Evolutionary conservation across 2,888 invertebrate genomes (phyloP), one percentile per base, ranked within the genome.

Genomic region (Latrodectus elegans): DNA sequence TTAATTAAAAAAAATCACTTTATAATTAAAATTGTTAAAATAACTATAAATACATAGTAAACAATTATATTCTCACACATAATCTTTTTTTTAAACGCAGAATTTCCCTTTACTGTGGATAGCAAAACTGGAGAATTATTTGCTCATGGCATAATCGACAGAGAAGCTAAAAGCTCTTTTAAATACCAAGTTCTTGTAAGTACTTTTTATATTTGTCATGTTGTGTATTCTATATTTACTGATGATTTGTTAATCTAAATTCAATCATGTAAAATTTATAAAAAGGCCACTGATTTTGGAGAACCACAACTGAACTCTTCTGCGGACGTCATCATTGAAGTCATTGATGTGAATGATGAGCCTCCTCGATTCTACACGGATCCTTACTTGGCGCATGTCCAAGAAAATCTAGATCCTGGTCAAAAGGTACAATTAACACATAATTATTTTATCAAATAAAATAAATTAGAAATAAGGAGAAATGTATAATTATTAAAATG

Each of bases 331-430:
- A 96, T 96, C 91, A 94, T 97, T 1, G 95, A 96, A 92, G 94
- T 97, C 3, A 92, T 96, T 89, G 97, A 97, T 91, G 94, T 96
- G 0, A 97, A 97, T 91, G 97, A 97, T 91, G 97, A 97, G 91
- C 93, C 95, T 0, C 97, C 97, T 0, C 94, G 94, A 85, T 97
- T 97, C 92, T 95, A 95, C 90, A 95, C 95, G 0, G 96, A 95
- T 90, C 95, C 96, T 0, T 97, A 96, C 91, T 95, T 95, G 90
- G 95, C 96, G 0, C 95, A 94, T 14, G 93, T 96, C 22, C 94
- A 95, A 89, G 96, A 97, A 91, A 95, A 96, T 91, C 94, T 95
- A 15, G 95, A 95, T 6, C 93, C 95, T 0, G 96, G 97, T 80
- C 92, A 65, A 93, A 95, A 91, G 84, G 91, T 90, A 79, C 73